Percentiles rank a stretch among this genome's conserved stretches.
phyloP scores from a whole-genome alignment of 2,797 vertebrate species.

The Arrhamphus sclerolepis region DNA sequence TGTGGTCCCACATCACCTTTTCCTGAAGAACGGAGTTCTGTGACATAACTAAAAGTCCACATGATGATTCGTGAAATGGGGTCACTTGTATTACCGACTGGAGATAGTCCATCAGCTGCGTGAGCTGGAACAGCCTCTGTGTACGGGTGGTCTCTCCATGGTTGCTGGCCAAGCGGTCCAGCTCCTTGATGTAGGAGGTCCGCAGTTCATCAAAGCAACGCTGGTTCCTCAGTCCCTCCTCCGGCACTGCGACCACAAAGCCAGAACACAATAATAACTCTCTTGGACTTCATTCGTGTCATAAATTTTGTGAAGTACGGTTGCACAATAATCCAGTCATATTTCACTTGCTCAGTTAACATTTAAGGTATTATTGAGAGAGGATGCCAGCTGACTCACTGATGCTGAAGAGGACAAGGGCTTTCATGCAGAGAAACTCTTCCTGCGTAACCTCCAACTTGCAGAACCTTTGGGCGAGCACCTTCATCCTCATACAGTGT shows the following conservation, averaged over 20 bases:
- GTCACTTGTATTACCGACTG: slow-evolving; percentile 85
- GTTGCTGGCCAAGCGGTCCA: slow-evolving; percentile 91
- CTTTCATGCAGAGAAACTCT: slow-evolving; percentile 97
- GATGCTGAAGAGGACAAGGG: slow-evolving; percentile 94
- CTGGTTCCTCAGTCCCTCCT: slow-evolving; percentile 93
- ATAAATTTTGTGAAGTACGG: slow-evolving; percentile 45
- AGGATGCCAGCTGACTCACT: slow-evolving; percentile 81
- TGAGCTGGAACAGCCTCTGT: slow-evolving; percentile 93
- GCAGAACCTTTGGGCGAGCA: slow-evolving; percentile 90
- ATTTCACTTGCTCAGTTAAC: slow-evolving; percentile 45
- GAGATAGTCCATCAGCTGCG: slow-evolving; percentile 93
- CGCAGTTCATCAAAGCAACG: slow-evolving; percentile 93
- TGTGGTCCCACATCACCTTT: slow-evolving; percentile 3
- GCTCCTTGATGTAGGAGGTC: slow-evolving; percentile 96
- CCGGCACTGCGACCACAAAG: slow-evolving; percentile 85
- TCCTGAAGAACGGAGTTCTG: background rate
- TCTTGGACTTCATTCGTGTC: slow-evolving; percentile 49
- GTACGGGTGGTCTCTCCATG: slow-evolving; percentile 87
- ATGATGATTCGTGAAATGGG: slow-evolving; percentile 12
- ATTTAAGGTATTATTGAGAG: slow-evolving; percentile 24
- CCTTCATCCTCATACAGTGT: slow-evolving; percentile 90
- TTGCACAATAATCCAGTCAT: slow-evolving; percentile 24
- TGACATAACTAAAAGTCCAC: slow-evolving; percentile 5
- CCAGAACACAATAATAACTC: slow-evolving; percentile 66
- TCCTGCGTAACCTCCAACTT: slow-evolving; percentile 92